Base-by-base conservation (phyloP, 2,797 vertebrate species). In the Anguilla megastoma region DNA sequence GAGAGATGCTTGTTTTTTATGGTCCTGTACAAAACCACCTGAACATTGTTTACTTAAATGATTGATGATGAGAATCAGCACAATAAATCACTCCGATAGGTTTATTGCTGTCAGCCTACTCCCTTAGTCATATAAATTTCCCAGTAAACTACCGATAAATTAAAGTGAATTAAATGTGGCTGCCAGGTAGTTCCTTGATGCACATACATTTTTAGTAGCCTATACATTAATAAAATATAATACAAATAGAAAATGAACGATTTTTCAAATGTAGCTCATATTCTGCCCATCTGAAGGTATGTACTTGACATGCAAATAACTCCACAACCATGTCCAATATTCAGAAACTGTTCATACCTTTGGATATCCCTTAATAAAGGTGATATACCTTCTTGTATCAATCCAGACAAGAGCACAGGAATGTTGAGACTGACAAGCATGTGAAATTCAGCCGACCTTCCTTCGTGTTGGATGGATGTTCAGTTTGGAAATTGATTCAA, bases 61-160 rank as follows among this genome's bases (percentile, higher is more conserved):
- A 82, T 82, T 48, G 79, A 82, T 82, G 24, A n/a, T 50, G 45
- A 50, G 79, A 82, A 82, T 50, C 21, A 2, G 45, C 1, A 50
- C 24, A n/a, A 50, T 82, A 50, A 48, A 82, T 82, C 79, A 50
- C 79, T 76, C 36, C 50, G 79, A 48, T 48, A 48, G 79, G 79
- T 82, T n/a, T 82, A 48, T 82, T 82, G 79, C 45, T 82, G 41
- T n/a, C 79, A 48, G 1, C 18, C 79, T 5, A 50, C 45, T 79
- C 74, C 74, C 79, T 82, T 82, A 82, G 41, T 50, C 74, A 45
- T 79, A 79, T 79, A 79, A 41, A 79, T 79, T 21, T 6, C 79
- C 79, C 41, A 24, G 45, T 2, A 48, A 82, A n/a, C 45, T 48
- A 50, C 79, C 41, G 21, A 48, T 48, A 82, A 82, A 82, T 79